A percentile compares a stretch with the other conserved stretches of the same genome.
Conservation (phyloP, 2,888 invertebrate genomes). For the Dioctria rufipes region DNA sequence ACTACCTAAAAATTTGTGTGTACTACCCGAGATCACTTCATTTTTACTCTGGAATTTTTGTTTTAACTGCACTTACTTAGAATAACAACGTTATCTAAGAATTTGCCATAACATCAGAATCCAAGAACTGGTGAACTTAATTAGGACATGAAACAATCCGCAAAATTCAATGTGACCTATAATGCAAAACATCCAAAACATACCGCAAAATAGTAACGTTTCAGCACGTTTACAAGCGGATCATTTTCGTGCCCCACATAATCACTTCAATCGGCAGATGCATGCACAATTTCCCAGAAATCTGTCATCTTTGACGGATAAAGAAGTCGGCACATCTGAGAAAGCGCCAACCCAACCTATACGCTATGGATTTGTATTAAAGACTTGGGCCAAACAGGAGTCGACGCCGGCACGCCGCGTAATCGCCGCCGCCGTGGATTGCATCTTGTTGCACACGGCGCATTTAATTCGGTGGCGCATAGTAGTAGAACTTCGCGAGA, state of each 20-base stretch:
- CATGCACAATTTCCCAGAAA: slow-evolving; percentile 53
- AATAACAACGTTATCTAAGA: too few relatives aligned
- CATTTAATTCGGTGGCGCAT: slow-evolving; percentile 52
- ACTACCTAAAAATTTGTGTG: too few relatives aligned
- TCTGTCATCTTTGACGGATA: slow-evolving; percentile 55
- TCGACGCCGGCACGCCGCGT: not conserved
- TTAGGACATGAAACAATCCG: too few relatives aligned
- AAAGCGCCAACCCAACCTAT: slow-evolving; percentile 43
- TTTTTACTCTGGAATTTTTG: too few relatives aligned
- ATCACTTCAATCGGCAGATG: slow-evolving; percentile 48
- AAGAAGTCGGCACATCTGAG: slow-evolving; percentile 50
- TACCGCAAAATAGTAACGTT: slow-evolving; percentile 27
- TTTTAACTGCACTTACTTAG: too few relatives aligned
- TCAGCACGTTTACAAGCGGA: slow-evolving; percentile 39
- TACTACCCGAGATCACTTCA: too few relatives aligned
- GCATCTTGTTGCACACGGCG: slow-evolving; percentile 40
- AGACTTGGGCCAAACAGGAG: not conserved
- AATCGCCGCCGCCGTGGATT: not conserved
- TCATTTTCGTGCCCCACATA: slow-evolving; percentile 40
- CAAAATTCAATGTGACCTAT: too few relatives aligned
- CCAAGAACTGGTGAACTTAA: too few relatives aligned
- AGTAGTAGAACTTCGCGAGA: slow-evolving; percentile 8
- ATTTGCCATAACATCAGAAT: too few relatives aligned
- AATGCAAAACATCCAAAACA: not conserved
- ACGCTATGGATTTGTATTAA: slow-evolving; percentile 14